Evolutionary conservation across 2,888 invertebrate species (phyloP).

Genomic region (Eupithecia exiguata): DNA sequence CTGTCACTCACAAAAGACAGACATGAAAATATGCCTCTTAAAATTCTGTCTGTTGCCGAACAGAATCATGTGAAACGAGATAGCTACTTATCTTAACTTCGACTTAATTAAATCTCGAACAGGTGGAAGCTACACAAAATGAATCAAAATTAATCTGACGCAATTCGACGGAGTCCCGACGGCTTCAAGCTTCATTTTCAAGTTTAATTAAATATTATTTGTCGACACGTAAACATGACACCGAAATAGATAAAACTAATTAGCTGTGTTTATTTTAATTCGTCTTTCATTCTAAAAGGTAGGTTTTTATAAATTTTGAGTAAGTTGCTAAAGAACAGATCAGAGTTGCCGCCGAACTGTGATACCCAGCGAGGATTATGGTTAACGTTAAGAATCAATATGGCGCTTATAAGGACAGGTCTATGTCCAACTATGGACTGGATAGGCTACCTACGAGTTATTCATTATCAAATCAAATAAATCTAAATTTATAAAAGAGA

Average conservation of each 20-base stretch:
- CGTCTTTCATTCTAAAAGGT: background rate
- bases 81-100: constrained; percentile 73
- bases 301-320: background rate
- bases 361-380: background rate
- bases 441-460: too few species aligned
- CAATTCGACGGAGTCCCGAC: constrained; percentile 69
- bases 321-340: background rate
- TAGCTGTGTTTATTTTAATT: constrained; percentile 28
- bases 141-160: constrained; percentile 79
- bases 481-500: too few species aligned
- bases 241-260: constrained; percentile 46
- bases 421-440: background rate
- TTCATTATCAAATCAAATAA: too few species aligned
- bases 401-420: background rate
- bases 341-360: background rate
- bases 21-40: constrained; percentile 40
- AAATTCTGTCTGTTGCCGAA: constrained; percentile 38
- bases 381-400: background rate
- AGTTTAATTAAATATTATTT: constrained; percentile 71
- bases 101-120: constrained; percentile 78
- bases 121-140: constrained; percentile 75
- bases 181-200: constrained; percentile 63
- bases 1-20: constrained; percentile 63
- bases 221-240: constrained; percentile 51
- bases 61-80: constrained; percentile 72